phyloP scores from a whole-genome alignment of 1,140 invertebrate species.

The Whitmania pigra region DNA sequence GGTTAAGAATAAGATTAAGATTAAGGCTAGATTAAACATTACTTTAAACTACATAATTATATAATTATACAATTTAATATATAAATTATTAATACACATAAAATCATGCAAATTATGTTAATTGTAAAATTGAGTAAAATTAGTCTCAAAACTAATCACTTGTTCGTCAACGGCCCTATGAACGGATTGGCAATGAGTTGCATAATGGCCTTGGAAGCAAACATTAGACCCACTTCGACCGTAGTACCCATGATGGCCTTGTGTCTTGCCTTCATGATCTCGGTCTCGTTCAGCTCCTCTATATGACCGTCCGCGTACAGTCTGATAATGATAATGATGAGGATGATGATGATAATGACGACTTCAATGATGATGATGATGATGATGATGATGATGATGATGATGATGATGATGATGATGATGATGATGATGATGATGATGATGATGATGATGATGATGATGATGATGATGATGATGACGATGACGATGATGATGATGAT shows the following conservation, averaged over 20 bases:
- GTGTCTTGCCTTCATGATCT: slow-evolving; percentile 22
- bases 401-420: slow-evolving; percentile 13
- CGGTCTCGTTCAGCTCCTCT: slow-evolving; percentile 20
- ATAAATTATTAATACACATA: no score
- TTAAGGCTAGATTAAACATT: no score
- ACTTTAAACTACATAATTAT: no score
- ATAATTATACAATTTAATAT: no score
- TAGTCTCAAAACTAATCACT: slow-evolving; percentile 46
- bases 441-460: neutral
- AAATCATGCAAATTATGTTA: no score
- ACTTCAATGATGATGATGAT: neutral
- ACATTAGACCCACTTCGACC: slow-evolving; percentile 86
- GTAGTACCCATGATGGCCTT: slow-evolving; percentile 66
- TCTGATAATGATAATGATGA: slow-evolving; percentile 5
- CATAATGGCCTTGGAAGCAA: slow-evolving; percentile 91
- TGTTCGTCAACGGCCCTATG: slow-evolving; percentile 89
- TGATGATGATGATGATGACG: slow-evolving; percentile 8
- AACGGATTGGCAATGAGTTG: slow-evolving; percentile 90
- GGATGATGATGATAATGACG: slow-evolving; percentile 12
- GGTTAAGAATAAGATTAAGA: no score
- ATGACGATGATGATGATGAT: neutral
- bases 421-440: slow-evolving; percentile 11
- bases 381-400: slow-evolving; percentile 8
- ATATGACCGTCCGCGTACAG: neutral
- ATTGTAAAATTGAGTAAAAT: no score